Evolutionary conservation across 2,797 vertebrate genomes (phyloP), one percentile per base, ranked within the genome.

Genomic region (Coendou prehensilis): DNA sequence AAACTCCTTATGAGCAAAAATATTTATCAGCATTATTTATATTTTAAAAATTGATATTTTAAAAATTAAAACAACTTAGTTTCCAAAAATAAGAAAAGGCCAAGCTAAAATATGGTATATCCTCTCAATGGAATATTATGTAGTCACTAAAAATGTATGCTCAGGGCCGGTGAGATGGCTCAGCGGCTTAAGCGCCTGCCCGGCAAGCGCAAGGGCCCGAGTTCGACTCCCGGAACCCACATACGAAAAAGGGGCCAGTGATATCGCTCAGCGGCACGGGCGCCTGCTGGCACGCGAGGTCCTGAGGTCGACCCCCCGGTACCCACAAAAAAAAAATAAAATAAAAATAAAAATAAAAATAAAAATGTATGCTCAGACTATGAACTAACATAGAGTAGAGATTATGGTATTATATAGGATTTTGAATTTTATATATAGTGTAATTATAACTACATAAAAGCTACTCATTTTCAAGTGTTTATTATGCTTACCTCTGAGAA

Each of bases 1-100:
- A 86, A 97, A 95, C n/a, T 93, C 37, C 41, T 91, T 45, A 64
- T 3, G 4, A 82, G n/a, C 71, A 90, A 95, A 96, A 85, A 61
- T n/a, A 71, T 63, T 89, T 84, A 26, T 67, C 75, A 91, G 22
- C 54, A 14, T 85, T 93, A 91, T 69, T 75, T 93, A 28, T 47
- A 94, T 45, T 50, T 94, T n/a, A 92, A 79, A 85, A 69, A 50
- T 63, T 61, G 37, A 28, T 47, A 94, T 45, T 50, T 94, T n/a
- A 92, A 79, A 85, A 69, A 50, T 63, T 61, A 30, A 28, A 94
- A 87, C 33, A 57, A 56, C 75, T 90, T 86, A 79, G 37, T 84
- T 87, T 89, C 41, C 37, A 80, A 88, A 85, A 95, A n/a, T 71
- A 97, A 91, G 23, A 30, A 75, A 96, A 85, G 30, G 4, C 56